Evolutionary conservation across 2,888 invertebrate genomes (phyloP).

Genomic region (Aporophyla lueneburgensis): DNA sequence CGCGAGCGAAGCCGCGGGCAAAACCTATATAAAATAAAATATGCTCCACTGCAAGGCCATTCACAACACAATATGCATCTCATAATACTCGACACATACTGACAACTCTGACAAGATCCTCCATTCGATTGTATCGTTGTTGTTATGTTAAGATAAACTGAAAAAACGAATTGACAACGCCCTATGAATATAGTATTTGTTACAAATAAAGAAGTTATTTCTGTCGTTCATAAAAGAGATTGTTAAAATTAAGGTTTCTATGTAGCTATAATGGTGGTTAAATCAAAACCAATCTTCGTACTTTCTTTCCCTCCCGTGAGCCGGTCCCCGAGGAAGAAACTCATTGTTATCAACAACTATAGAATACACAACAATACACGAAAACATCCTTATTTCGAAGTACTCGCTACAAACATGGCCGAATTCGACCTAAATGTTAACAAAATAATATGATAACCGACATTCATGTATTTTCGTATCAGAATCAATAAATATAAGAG

Average conservation of each 20-base stretch:
- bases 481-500: conserved; percentile 19
- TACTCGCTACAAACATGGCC: background rate
- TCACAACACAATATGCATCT: background rate
- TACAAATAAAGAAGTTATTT: background rate
- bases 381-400: conserved; percentile 29
- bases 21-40: too few relatives aligned
- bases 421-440: conserved; percentile 34
- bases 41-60: too few relatives aligned
- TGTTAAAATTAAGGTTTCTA: background rate
- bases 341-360: conserved; percentile 33
- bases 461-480: conserved; percentile 13
- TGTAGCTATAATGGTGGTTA: conserved; percentile 3
- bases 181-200: background rate
- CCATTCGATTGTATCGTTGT: background rate
- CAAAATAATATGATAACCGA: conserved; percentile 21
- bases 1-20: too few relatives aligned
- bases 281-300: conserved; percentile 17
- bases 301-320: background rate
- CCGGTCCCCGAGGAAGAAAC: background rate
- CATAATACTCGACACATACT: background rate
- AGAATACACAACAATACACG: conserved; percentile 35
- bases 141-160: background rate
- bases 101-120: background rate
- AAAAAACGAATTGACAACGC: background rate
- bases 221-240: background rate